Conservation (phyloP, 2,113 vertebrate species). For the Calypte anna region DNA sequence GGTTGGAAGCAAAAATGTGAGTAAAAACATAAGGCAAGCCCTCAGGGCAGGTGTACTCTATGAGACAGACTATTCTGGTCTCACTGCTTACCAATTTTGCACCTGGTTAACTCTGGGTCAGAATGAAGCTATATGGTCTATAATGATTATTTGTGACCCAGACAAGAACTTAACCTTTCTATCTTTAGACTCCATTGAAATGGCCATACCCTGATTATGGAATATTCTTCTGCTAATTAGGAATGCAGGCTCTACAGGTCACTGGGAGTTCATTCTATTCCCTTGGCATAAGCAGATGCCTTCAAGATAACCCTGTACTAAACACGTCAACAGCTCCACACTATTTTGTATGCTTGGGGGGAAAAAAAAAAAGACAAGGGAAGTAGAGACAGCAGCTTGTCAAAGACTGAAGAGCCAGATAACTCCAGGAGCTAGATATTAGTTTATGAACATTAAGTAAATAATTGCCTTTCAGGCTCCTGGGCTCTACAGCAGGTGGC, state of each 20-base stretch:
- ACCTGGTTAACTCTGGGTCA: constrained; percentile 49
- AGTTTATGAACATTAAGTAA: constrained; percentile 50
- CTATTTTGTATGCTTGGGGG: constrained; percentile 42
- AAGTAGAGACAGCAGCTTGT: constrained; percentile 20
- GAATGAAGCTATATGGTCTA: constrained; percentile 15
- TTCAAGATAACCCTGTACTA: constrained; percentile 74
- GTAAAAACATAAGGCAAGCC: constrained; percentile 44
- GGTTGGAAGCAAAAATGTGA: constrained; percentile 4
- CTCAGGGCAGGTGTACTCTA: not conserved
- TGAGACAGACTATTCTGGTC: not conserved
- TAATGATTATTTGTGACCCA: constrained; percentile 47
- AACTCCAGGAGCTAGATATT: constrained; percentile 1
- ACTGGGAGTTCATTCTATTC: constrained; percentile 65
- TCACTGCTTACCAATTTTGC: constrained; percentile 37
- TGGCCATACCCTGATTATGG: constrained; percentile 51
- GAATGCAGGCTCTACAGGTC: constrained; percentile 64
- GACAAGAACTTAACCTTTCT: constrained; percentile 43
- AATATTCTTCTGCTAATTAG: constrained; percentile 67
- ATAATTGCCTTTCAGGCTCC: constrained; percentile 66
- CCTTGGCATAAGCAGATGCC: constrained; percentile 69
- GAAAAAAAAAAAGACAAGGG: not conserved
- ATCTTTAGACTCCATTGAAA: constrained; percentile 63
- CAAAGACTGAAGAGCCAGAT: constrained; percentile 52
- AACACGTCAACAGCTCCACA: constrained; percentile 59
- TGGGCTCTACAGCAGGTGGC: not conserved